Base-by-base conservation (phyloP, 2,888 invertebrate species). In the Resseliella maxima region DNA sequence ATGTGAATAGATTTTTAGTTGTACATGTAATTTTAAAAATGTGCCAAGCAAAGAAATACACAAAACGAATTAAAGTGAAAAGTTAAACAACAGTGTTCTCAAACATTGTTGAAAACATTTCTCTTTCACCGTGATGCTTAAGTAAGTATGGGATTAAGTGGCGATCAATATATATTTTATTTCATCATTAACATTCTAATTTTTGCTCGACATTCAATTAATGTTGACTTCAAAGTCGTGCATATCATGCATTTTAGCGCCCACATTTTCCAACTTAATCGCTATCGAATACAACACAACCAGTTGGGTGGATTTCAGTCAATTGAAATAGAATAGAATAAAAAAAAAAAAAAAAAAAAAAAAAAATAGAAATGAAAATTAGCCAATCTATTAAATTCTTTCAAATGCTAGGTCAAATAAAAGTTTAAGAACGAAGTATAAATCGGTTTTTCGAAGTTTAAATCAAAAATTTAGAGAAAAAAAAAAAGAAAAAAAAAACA, bases 101-200 rank as follows among this genome's bases (percentile, higher is more conserved):
- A 8, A 27, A 72, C 31, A 15, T 27, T 15, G 50, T 21, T 27
- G 72, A 72, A 31, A 31, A 72, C n/a, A 35, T 72, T 27, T 31
- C 72, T 72, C n/a, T 35, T 72, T 35, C 31, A 72, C n/a, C 15
- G 35, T 35, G 35, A 31, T 72, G 2, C 59, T 59, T 41, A 27
- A 3, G 50, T 59, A 24, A 6, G 24, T 5, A 31, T 72, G 72
- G 31, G 21, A 15, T 6, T 31, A 15, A 15, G 72, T 72, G 12
- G 2, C 31, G 31, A 72, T 72, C 24, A 3, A 21, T 50, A 18
- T 5, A 59, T 35, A 72, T n/a, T 31, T 72, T 72, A 72, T 31
- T 72, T 72, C 72, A 72, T 12, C 72, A 72, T 72, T 72, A 72
- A 27, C 31, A 35, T 72, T 72, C 72, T 72, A 72, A 72, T 72